Base-by-base conservation (phyloP, 2,888 invertebrate species). In the Dynastes tityus region DNA sequence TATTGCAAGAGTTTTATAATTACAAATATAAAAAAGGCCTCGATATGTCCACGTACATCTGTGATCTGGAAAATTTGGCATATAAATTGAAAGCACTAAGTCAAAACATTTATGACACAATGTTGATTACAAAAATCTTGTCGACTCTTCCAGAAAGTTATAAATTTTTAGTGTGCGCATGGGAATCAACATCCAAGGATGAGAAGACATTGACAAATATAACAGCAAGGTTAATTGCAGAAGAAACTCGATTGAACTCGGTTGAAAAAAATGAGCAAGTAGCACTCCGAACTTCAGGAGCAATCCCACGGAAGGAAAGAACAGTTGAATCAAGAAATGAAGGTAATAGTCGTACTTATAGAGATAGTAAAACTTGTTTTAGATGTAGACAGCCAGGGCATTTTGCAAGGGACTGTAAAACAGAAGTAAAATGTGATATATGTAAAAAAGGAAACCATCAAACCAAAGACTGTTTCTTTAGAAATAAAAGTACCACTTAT, bases 371-470 rank as follows among this genome's bases (percentile, higher is more conserved):
- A 27, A 65, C 40, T 1, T 45, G 51, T 22, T 75, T 40, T 63
- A 76, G 64, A 27, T 76, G 76, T 32, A 51, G 51, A 27, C n/a
- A 76, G n/a, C 9, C 29, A 5, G 75, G 75, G 2, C 58, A 75
- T 22, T 16, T 63, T 61, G 75, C 75, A n/a, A 75, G 74, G 37
- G 22, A 76, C 4, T 76, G 75, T 51, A 75, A 29, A 75, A 63
- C 40, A 22, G 49, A 45, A 22, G 49, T 27, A 61, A 45, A 9
- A 63, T 75, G 65, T 27, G 49, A 27, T 13, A 76, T 76, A 22
- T 76, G 65, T 27, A 76, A 76, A 27, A 76, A 64, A 53, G 13
- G 32, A 13, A 76, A 76, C 27, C 64, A 65, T 32, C 22, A 11
- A 11, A 40, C 32, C 8, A 74, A 74, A 74, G 58, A 74, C 32